A percentile compares a stretch with the other conserved stretches of the same genome.
phyloP scores from a whole-genome alignment of 2,797 vertebrate genomes.

The Neostethus bicornis region DNA sequence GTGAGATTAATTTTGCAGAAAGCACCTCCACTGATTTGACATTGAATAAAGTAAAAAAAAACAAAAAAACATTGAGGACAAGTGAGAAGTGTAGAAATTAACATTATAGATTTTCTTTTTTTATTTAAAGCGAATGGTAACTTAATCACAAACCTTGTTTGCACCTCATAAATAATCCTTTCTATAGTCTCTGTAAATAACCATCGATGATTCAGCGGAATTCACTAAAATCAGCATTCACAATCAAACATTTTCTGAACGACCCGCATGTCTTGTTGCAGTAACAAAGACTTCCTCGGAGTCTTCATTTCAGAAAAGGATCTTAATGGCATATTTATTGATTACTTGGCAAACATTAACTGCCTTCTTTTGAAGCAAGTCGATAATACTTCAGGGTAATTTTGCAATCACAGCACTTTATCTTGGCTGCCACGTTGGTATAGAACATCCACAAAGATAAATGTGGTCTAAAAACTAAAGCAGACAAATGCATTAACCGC shows the following conservation, averaged over 20 bases:
- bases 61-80: too few relatives aligned
- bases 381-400: slow-evolving; percentile 19
- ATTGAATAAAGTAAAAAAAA: too few relatives aligned
- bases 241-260: background rate
- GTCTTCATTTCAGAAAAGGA: slow-evolving; percentile 8
- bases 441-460: background rate
- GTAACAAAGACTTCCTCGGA: background rate
- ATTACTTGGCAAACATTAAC: slow-evolving; percentile 30
- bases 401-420: slow-evolving; percentile 10
- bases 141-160: background rate
- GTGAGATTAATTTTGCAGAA: too few relatives aligned
- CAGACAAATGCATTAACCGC: background rate
- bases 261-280: background rate
- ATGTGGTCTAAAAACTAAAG: background rate
- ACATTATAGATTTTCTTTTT: too few relatives aligned
- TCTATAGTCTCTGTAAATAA: background rate
- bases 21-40: too few relatives aligned
- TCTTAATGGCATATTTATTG: slow-evolving; percentile 22
- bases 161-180: background rate
- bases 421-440: slow-evolving; percentile 24
- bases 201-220: too few relatives aligned
- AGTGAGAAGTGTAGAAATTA: too few relatives aligned
- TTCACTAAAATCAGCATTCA: background rate
- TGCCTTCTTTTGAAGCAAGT: slow-evolving; percentile 23
- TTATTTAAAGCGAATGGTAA: background rate